phyloP scores from a whole-genome alignment of 2,797 vertebrate genomes.

The Pseudochirops cupreus region DNA sequence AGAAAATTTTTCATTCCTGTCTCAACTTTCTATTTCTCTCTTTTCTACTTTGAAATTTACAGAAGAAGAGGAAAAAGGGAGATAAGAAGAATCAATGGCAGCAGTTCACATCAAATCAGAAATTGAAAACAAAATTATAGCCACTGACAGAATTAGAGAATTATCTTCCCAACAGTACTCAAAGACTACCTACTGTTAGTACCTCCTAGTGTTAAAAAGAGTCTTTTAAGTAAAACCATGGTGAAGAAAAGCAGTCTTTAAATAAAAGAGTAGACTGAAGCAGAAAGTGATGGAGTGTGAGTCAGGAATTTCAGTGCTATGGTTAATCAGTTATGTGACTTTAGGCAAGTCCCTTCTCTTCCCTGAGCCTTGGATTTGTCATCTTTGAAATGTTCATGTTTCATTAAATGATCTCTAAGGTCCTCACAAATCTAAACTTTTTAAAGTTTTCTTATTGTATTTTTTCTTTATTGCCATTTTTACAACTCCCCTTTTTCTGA shows the following conservation, averaged over 20 bases:
- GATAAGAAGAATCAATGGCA: neutral
- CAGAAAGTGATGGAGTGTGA: no score
- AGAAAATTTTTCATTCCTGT: neutral
- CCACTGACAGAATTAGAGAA: neutral
- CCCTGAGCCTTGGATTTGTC: no score
- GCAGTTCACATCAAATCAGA: neutral
- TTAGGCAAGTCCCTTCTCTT: no score
- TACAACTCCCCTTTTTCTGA: neutral
- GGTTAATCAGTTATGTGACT: no score
- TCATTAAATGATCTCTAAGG: neutral
- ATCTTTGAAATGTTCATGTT: neutral
- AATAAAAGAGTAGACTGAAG: no score
- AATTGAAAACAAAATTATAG: neutral
- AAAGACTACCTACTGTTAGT: neutral
- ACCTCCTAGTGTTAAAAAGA: neutral
- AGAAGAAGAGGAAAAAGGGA: neutral
- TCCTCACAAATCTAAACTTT: neutral
- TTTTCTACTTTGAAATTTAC: neutral
- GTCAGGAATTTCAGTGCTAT: no score
- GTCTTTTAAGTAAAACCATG: no score
- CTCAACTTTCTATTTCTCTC: neutral
- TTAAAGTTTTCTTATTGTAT: neutral
- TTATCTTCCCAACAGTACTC: neutral
- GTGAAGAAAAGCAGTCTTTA: no score
- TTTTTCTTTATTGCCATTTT: neutral